These are phyloP conservation scores for Pentalonia nigronervosa DNA, from an alignment of 1,140 invertebrate genomes.

Conservation along the genomic window DNA sequence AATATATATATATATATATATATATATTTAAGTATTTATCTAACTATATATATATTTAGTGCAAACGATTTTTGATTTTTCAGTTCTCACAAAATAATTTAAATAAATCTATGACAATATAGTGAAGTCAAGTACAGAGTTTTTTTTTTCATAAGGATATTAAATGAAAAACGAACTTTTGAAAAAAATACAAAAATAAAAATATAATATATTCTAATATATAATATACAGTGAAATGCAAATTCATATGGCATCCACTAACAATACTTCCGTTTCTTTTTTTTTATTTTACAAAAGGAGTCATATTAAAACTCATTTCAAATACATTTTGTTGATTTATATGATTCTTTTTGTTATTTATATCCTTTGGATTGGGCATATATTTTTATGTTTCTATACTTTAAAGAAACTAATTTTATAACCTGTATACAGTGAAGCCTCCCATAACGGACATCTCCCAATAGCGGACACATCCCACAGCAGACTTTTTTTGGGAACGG, in stretches of 20 bases:
- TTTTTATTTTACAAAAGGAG: background rate
- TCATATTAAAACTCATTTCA: background rate
- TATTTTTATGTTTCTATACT: background rate
- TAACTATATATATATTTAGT: no score
- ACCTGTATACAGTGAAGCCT: background rate
- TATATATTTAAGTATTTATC: no score
- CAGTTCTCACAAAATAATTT: background rate
- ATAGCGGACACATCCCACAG: no score
- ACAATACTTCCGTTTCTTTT: background rate
- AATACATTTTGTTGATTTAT: background rate
- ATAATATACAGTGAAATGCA: background rate
- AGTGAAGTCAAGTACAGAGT: background rate
- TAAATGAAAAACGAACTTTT: background rate
- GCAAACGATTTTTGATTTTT: background rate
- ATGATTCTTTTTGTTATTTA: background rate
- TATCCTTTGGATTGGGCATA: background rate
- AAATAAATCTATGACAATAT: background rate
- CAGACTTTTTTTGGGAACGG: no score
- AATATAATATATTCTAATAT: background rate
- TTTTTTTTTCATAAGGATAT: background rate
- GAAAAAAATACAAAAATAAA: background rate
- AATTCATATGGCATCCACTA: background rate
- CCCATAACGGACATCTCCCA: no score
- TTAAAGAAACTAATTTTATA: background rate
- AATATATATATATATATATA: no score